A percentile compares a stretch with the other conserved stretches of the same genome.
Conservation (phyloP, 2,888 invertebrate species). For the Conops quadrifasciatus region DNA sequence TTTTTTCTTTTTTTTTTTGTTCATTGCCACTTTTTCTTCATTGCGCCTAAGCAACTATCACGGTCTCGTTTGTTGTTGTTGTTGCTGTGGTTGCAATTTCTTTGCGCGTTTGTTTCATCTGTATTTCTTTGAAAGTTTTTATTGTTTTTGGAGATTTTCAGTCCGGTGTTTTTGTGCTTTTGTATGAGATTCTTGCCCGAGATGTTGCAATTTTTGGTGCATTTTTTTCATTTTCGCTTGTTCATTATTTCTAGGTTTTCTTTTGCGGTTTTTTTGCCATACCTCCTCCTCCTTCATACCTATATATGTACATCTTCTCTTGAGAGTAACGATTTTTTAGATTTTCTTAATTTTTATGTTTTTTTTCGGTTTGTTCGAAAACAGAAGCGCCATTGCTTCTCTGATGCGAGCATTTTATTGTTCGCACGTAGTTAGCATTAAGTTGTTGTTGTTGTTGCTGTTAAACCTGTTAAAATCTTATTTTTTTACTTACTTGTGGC, state of each 20-base stretch:
- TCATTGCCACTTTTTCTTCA: neutral
- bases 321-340: neutral
- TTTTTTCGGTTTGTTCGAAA: too few species aligned
- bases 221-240: neutral
- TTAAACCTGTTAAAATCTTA: neutral
- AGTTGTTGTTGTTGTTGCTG: neutral
- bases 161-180: neutral
- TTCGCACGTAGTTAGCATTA: neutral
- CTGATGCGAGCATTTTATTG: too few species aligned
- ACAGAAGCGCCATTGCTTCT: too few species aligned
- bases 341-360: too few species aligned
- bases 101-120: neutral
- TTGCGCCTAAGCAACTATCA: neutral
- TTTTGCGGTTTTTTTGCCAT: neutral
- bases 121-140: neutral
- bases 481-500: conserved; percentile 28
- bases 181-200: neutral
- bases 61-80: neutral
- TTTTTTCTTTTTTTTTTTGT: conserved; percentile 3
- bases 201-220: conserved; percentile 4
- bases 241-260: neutral
- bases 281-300: neutral
- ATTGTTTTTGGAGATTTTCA: neutral
- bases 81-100: conserved; percentile 3
- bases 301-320: neutral